These are phyloP conservation scores for Cerceris ruficornis DNA, from an alignment of 2,888 invertebrate species.

Conservation along the genomic window DNA sequence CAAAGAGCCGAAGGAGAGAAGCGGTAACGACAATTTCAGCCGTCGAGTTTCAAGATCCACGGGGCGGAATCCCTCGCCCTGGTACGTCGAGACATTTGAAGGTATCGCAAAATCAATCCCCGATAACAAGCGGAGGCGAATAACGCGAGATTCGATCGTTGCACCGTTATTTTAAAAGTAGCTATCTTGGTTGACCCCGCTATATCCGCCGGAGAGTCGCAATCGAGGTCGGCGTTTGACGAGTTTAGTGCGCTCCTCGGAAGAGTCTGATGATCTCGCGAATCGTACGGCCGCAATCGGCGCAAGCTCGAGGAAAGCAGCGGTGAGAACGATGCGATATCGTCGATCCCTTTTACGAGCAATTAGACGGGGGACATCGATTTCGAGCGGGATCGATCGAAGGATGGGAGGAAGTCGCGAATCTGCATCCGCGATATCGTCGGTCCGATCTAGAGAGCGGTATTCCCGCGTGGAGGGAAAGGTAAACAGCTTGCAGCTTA, in stretches of 20 bases:
- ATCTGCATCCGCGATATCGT: conserved; percentile 49
- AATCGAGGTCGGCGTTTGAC: conserved; percentile 49
- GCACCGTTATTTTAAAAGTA: conserved; percentile 44
- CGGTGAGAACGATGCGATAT: background rate
- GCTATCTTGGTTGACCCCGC: conserved; percentile 47
- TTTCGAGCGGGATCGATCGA: conserved; percentile 35
- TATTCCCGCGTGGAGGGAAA: conserved; percentile 8
- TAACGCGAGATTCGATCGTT: conserved; percentile 22
- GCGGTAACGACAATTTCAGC: too few species aligned
- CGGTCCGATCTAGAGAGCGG: conserved; percentile 46
- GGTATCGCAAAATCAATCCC: background rate
- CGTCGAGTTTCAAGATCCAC: too few species aligned
- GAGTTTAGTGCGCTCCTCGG: conserved; percentile 28
- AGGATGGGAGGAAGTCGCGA: conserved; percentile 48
- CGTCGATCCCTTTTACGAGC: background rate
- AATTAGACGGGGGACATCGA: conserved; percentile 45
- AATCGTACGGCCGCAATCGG: conserved; percentile 11
- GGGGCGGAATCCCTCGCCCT: too few species aligned
- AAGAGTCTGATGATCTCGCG: conserved; percentile 9
- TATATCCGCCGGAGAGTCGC: conserved; percentile 28
- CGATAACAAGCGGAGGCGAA: background rate
- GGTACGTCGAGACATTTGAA: too few species aligned
- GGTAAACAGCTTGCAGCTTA: conserved; percentile 59
- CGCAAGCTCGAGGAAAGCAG: conserved; percentile 18
- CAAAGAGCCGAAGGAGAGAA: too few species aligned